A percentile compares a stretch with the other conserved stretches of the same genome.
Conservation (phyloP, 2,888 invertebrate species). For the Chymomyza amoena region DNA sequence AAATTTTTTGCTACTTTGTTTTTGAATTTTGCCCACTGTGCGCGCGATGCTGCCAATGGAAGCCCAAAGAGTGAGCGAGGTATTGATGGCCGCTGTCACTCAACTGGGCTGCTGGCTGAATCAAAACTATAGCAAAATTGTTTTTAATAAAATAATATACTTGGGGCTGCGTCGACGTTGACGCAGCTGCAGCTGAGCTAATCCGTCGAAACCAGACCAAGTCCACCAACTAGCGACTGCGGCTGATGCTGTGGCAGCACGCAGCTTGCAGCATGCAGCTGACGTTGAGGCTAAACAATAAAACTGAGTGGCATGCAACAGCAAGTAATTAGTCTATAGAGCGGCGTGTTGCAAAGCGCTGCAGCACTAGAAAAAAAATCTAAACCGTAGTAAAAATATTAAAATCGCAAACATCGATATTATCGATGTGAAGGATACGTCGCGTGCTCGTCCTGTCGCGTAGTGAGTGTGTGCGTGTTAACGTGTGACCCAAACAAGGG, state of each 20-base stretch:
- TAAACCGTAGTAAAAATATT: constrained; percentile 1
- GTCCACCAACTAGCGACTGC: background rate
- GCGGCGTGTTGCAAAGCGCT: constrained; percentile 63
- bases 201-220: background rate
- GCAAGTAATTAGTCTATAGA: constrained; percentile 77
- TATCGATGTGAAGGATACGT: constrained; percentile 63
- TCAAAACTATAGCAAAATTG: constrained; percentile 63
- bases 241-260: constrained; percentile 11
- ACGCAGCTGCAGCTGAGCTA: constrained; percentile 17
- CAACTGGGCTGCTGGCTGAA: constrained; percentile 42
- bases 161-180: constrained; percentile 15
- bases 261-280: constrained; percentile 38
- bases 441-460: constrained; percentile 41
- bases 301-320: constrained; percentile 77
- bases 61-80: constrained; percentile 10
- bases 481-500: constrained; percentile 6
- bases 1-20: background rate
- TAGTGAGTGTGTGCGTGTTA: constrained; percentile 28
- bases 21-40: constrained; percentile 21
- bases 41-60: constrained; percentile 7
- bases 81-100: constrained; percentile 36
- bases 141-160: constrained; percentile 35
- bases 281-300: constrained; percentile 71
- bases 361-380: constrained; percentile 34
- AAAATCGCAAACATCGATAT: constrained; percentile 27